phyloP scores from a whole-genome alignment of 2,113 vertebrate species.

The Mixornis gularis region DNA sequence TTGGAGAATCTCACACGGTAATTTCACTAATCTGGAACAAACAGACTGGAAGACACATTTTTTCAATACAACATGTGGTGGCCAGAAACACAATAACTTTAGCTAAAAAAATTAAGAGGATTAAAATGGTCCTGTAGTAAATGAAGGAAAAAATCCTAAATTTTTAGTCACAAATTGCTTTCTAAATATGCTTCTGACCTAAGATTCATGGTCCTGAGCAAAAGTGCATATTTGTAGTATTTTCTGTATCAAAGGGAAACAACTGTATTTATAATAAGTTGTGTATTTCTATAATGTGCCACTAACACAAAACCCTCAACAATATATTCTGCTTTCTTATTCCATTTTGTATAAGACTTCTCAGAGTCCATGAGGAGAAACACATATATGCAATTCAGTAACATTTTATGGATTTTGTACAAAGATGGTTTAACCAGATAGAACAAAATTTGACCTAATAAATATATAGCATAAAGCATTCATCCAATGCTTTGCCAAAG shows the following conservation, averaged over 20 bases:
- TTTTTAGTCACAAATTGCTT: not conserved
- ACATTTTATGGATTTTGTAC: not conserved
- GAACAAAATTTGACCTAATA: not conserved
- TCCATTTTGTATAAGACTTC: not conserved
- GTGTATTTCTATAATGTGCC: not conserved
- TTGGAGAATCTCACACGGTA: conserved; percentile 2
- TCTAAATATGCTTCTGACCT: not conserved
- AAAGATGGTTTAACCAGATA: not conserved
- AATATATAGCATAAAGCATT: not conserved
- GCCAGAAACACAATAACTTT: not conserved
- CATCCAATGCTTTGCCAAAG: not conserved
- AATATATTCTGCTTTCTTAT: not conserved
- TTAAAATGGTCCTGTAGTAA: not conserved
- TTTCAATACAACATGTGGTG: not conserved
- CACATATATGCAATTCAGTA: not conserved
- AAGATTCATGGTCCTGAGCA: not conserved
- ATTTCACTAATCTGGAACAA: conserved; percentile 22
- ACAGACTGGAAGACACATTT: not conserved
- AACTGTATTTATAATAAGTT: not conserved
- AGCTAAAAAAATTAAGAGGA: not conserved
- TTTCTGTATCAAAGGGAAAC: not conserved
- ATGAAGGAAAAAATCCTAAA: not conserved
- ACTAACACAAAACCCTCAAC: not conserved
- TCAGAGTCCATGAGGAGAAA: not conserved
- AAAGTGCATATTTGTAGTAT: not conserved